These are phyloP conservation scores for Sardina pilchardus DNA, from an alignment of 2,113 vertebrate species.

Conservation along the genomic window DNA sequence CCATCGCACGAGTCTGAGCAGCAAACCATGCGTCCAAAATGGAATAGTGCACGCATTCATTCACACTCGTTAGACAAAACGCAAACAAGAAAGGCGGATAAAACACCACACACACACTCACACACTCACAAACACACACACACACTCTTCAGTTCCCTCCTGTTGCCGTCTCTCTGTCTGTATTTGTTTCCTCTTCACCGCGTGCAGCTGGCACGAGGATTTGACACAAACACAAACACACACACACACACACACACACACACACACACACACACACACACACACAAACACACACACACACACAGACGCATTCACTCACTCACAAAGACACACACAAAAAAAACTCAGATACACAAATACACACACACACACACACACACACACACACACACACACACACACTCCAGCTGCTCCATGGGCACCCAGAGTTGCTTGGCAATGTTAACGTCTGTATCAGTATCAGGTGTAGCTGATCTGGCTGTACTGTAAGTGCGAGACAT, in stretches of 20 bases:
- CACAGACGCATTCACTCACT: not conserved
- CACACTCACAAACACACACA: too few species aligned
- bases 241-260: not conserved
- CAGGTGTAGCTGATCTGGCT: too few species aligned
- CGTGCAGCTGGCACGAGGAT: conserved; percentile 48
- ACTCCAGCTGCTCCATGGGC: conserved; percentile 30
- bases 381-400: conserved; percentile 19
- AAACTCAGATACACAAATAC: not conserved
- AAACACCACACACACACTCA: not conserved
- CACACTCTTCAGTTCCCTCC: not conserved
- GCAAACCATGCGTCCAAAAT: not conserved
- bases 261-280: not conserved
- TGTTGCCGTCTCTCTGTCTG: conserved; percentile 29
- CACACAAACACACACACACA: not conserved
- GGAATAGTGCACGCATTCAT: not conserved
- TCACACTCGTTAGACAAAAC: not conserved
- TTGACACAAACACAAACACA: conserved; percentile 9
- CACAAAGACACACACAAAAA: not conserved
- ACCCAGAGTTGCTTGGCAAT: not conserved
- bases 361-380: not conserved
- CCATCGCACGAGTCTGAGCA: not conserved
- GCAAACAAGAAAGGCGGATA: not conserved
- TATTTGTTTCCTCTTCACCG: conserved; percentile 32
- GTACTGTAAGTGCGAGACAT: too few species aligned
- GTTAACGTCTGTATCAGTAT: too few species aligned